Conservation (phyloP, 2,888 invertebrate species). For the Drosophila melanosoma region DNA sequence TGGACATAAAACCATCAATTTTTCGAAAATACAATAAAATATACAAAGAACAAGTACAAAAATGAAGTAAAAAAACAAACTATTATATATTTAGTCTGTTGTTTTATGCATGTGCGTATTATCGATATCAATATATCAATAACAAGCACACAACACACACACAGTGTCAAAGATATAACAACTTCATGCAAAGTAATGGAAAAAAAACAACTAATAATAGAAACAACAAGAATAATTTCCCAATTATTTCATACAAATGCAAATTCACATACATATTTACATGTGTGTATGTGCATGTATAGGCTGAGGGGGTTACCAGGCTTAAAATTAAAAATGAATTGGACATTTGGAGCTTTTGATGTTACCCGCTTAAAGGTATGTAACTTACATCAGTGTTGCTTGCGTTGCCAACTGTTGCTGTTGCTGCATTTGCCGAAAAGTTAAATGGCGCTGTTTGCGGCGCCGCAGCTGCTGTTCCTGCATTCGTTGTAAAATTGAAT, state of each 20-base stretch:
- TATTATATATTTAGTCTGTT: not conserved
- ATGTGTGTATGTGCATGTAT: not conserved
- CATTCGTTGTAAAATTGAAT: conserved; percentile 45
- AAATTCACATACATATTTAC: not conserved
- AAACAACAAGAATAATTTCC: conserved; percentile 14
- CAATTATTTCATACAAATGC: not conserved
- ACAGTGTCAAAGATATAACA: not conserved
- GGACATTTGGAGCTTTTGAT: not conserved
- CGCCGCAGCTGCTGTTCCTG: conserved; percentile 23
- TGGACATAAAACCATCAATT: conserved; percentile 40
- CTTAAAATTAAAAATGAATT: not conserved
- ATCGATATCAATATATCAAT: conserved; percentile 32
- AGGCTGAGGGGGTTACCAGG: not conserved
- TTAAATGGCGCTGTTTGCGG: conserved; percentile 73
- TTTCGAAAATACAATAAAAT: conserved; percentile 14
- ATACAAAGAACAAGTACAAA: conserved; percentile 7
- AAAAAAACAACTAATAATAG: not conserved
- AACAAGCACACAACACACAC: conserved; percentile 3
- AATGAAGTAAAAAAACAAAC: conserved; percentile 1
- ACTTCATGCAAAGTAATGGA: conserved; percentile 30
- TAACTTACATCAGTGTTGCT: conserved; percentile 59
- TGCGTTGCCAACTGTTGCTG: conserved; percentile 13
- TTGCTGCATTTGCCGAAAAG: conserved; percentile 66
- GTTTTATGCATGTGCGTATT: conserved; percentile 4
- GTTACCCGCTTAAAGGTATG: not conserved